Evolutionary conservation across 2,113 vertebrate species (phyloP), one percentile per base, ranked within the genome.

Genomic region (Monarcha castaneiventris): DNA sequence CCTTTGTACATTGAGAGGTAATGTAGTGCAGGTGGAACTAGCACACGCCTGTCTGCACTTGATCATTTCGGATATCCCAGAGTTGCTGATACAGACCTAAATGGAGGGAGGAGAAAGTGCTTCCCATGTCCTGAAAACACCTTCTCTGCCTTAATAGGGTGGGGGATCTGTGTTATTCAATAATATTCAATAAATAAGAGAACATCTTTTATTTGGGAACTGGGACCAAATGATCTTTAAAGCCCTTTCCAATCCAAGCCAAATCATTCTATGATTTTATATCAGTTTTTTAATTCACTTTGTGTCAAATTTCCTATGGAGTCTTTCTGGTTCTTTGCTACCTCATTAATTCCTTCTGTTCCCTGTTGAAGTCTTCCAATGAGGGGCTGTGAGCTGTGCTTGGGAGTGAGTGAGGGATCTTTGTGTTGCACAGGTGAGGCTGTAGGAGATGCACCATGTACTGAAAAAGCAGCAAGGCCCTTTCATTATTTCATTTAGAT

Each of bases 401-500:
- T 44, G 27, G 29, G 9, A 10, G 29, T 2, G 12, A n/a, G 16
- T 10, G 29, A 85, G 32, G 33, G 13, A 39, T 27, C 21, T 67
- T 77, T 16, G 8, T 52, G 27, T 51, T 21, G 15, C 46, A 35
- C 30, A 93, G 46, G 30, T 73, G 71, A 87, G 20, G 9, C 39
- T 1, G 0, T 4, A 33, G 22, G 22, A 90, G 26, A 32, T 41
- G 52, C n/a, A 30, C 8, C 9, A 10, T 0, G 3, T 14, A 59
- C 29, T 5, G 1, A 64, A 81, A 89, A 43, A 35, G 15, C 32
- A 93, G 12, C 33, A 49, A 77, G 17, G 5, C 29, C 12, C 11
- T 84, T 93, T 54, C 4, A 49, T 32, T 13, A 63, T 61, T 87
- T 83, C 7, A 18, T 79, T 80, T 64, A 73, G 67, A 10, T 75